These are phyloP conservation scores for Clarias platycephalus DNA, from an alignment of 2,797 vertebrate genomes.

Conservation along the genomic window DNA sequence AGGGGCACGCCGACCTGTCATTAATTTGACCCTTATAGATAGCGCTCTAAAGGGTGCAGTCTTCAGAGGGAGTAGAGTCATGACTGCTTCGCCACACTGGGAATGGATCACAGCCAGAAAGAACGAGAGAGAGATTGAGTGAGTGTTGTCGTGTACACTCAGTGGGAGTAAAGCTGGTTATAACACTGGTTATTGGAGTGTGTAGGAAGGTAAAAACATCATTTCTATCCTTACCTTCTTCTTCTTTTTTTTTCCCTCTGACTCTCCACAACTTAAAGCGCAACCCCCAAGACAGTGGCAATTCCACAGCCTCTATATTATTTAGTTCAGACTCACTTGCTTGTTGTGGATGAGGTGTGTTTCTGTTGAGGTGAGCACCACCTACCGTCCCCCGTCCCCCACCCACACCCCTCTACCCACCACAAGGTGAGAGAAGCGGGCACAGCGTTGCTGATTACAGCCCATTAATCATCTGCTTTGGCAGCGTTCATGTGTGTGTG, in stretches of 20 bases:
- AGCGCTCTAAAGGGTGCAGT: not conserved
- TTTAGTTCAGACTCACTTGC: not conserved
- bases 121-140: not conserved
- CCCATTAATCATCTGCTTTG: conserved; percentile 42
- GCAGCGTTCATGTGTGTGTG: conserved; percentile 6
- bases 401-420: not conserved
- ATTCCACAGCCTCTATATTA: not conserved
- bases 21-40: not conserved
- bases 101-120: conserved; percentile 1
- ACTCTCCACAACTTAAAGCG: conserved; percentile 10
- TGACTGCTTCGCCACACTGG: not conserved
- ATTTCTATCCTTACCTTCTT: conserved; percentile 10
- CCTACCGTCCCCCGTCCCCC: not conserved
- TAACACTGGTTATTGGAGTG: conserved; percentile 25
- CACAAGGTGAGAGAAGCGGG: conserved; percentile 36
- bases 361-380: not conserved
- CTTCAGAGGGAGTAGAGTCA: conserved; percentile 1
- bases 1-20: too few species aligned
- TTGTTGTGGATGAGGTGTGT: conserved; percentile 8
- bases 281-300: not conserved
- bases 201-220: conserved; percentile 13
- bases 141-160: conserved; percentile 11
- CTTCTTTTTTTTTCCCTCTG: not conserved
- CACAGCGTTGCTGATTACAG: conserved; percentile 33
- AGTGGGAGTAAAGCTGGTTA: conserved; percentile 11